These are phyloP conservation scores for Phortica okadai DNA, from an alignment of 2,888 invertebrate genomes.

Conservation along the genomic window DNA sequence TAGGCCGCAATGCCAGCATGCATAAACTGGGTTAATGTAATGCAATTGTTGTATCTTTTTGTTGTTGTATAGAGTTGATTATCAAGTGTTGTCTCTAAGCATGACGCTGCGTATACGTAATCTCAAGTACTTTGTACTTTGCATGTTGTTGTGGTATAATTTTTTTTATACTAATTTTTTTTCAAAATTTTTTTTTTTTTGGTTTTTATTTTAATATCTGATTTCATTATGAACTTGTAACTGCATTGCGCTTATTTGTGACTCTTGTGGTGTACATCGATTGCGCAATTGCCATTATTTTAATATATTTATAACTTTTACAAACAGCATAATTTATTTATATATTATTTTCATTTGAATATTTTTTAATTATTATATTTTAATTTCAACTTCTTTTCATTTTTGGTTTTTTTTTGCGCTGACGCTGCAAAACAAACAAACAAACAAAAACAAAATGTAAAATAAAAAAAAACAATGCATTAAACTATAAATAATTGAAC, in stretches of 20 bases:
- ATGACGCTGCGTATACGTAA: not conserved
- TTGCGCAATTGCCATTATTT: not conserved
- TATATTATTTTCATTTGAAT: not conserved
- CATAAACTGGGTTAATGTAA: constrained; percentile 28
- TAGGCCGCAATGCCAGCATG: not conserved
- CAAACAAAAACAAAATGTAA: not conserved
- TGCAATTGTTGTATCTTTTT: constrained; percentile 6
- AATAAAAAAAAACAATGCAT: constrained; percentile 27
- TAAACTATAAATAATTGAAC: not conserved
- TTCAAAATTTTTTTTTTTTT: no score
- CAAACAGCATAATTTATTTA: not conserved
- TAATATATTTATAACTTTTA: no score
- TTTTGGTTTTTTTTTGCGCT: constrained; percentile 35
- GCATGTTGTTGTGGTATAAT: not conserved
- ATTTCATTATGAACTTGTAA: not conserved
- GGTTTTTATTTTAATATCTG: not conserved
- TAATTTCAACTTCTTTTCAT: constrained; percentile 27
- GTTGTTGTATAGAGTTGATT: not conserved
- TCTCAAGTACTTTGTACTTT: constrained; percentile 15
- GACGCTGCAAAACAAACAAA: constrained; percentile 32
- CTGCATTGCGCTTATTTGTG: not conserved
- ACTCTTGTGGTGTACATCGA: no score
- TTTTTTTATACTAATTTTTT: not conserved
- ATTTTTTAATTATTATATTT: constrained; percentile 18
- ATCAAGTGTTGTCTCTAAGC: not conserved